A percentile compares a stretch with the other conserved stretches of the same genome.
phyloP scores from a whole-genome alignment of 2,888 invertebrate genomes.

The Meandrusa payeni region DNA sequence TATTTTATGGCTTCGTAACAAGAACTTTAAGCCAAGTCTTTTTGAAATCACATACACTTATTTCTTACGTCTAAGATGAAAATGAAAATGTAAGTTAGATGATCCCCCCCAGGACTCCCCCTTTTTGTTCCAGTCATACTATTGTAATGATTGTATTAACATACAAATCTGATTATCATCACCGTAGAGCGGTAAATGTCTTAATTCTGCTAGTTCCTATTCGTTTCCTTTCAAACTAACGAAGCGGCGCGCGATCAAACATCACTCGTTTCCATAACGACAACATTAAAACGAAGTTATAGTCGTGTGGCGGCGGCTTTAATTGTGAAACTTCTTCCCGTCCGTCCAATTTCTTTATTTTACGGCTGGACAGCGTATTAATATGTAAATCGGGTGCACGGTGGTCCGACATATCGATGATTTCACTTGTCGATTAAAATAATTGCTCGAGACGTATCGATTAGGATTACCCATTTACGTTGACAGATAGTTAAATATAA shows the following conservation, averaged over 20 bases:
- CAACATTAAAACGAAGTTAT: constrained; percentile 67
- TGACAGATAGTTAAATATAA: constrained; percentile 24
- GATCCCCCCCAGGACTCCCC: no score
- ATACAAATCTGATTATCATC: no score
- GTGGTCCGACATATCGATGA: constrained; percentile 55
- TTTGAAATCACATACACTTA: no score
- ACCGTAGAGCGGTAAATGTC: no score
- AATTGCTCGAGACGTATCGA: constrained; percentile 26
- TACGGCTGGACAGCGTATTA: constrained; percentile 74
- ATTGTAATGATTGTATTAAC: no score
- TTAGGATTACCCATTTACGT: constrained; percentile 14
- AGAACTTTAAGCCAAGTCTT: no score
- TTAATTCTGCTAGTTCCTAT: constrained; percentile 36
- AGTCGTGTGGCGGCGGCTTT: constrained; percentile 60
- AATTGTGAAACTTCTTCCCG: constrained; percentile 62
- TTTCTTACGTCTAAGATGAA: no score
- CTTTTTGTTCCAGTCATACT: no score
- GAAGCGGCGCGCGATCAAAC: constrained; percentile 42
- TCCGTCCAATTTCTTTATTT: constrained; percentile 76
- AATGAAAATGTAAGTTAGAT: no score
- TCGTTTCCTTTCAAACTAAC: constrained; percentile 39
- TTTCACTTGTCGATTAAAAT: constrained; percentile 38
- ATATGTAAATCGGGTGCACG: constrained; percentile 73
- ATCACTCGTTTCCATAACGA: constrained; percentile 43
- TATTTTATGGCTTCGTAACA: no score